Percentiles rank a stretch among this genome's conserved stretches.
These are phyloP conservation scores for Pseudochaenichthys georgianus DNA, from an alignment of 2,797 vertebrate species.

Conservation along the genomic window DNA sequence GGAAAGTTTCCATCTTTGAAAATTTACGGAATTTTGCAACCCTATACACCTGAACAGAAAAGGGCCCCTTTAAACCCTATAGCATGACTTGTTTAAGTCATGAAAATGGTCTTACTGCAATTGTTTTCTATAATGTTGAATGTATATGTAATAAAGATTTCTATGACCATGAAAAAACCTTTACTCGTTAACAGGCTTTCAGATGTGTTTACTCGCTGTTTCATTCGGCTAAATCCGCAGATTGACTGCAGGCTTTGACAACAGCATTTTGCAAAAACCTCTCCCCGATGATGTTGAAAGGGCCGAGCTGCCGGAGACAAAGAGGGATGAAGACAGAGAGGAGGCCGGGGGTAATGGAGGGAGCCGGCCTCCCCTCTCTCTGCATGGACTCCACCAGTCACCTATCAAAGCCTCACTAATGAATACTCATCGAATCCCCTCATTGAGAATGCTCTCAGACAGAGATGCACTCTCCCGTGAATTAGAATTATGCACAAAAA, in stretches of 20 bases:
- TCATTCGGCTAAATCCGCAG: conserved; percentile 6
- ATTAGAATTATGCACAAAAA: conserved; percentile 42
- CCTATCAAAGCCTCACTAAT: conserved; percentile 78
- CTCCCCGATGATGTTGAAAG: conserved; percentile 39
- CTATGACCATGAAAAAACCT: too few species aligned
- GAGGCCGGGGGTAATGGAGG: conserved; percentile 6
- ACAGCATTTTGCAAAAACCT: conserved; percentile 10
- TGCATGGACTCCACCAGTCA: conserved; percentile 65
- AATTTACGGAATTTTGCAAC: too few species aligned
- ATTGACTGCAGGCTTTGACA: conserved; percentile 19
- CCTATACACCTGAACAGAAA: too few species aligned
- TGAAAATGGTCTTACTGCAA: too few species aligned
- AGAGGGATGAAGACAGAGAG: conserved; percentile 50
- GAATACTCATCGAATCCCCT: conserved; percentile 80
- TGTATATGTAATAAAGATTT: too few species aligned
- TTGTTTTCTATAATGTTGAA: too few species aligned
- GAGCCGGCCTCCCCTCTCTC: conserved; percentile 54
- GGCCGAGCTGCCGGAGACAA: conserved; percentile 45
- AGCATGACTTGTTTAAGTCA: too few species aligned
- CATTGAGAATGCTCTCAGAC: conserved; percentile 77
- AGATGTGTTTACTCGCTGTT: background rate
- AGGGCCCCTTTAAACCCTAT: too few species aligned
- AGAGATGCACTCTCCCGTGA: conserved; percentile 40
- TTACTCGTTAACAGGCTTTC: too few species aligned
- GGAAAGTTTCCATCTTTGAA: too few species aligned